A percentile compares a stretch with the other conserved stretches of the same genome.
Conservation (phyloP, 1,140 invertebrate genomes). For the Dinothrombium tinctorium region DNA sequence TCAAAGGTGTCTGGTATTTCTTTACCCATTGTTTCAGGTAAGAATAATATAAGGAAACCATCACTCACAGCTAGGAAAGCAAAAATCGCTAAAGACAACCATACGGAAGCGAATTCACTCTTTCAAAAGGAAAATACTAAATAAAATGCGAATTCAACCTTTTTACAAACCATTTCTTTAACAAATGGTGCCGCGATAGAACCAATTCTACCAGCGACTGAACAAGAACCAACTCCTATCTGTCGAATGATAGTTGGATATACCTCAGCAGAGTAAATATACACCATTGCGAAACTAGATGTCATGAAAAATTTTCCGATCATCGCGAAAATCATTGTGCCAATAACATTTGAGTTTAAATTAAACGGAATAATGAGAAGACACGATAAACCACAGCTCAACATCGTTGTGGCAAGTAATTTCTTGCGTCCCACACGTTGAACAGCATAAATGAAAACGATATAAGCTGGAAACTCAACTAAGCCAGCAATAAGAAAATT, state of each 20-base stretch:
- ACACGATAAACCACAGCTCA: constrained; percentile 19
- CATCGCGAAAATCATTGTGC: constrained; percentile 40
- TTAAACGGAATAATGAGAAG: constrained; percentile 8
- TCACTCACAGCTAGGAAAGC: too few relatives aligned
- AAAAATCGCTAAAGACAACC: too few relatives aligned
- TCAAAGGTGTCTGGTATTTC: too few relatives aligned
- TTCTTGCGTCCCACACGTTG: constrained; percentile 4
- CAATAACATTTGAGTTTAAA: not conserved
- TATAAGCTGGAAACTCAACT: constrained; percentile 51
- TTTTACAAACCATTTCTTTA: constrained; percentile 23
- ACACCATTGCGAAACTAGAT: constrained; percentile 49
- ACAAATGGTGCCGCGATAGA: constrained; percentile 24
- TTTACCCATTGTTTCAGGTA: too few relatives aligned
- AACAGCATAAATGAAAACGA: constrained; percentile 29
- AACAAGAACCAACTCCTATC: constrained; percentile 19
- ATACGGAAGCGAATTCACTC: too few relatives aligned
- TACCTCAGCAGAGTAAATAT: constrained; percentile 54
- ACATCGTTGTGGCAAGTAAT: constrained; percentile 4
- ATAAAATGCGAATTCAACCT: too few relatives aligned
- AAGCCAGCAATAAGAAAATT: constrained; percentile 48
- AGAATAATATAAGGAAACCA: too few relatives aligned
- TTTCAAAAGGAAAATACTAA: too few relatives aligned
- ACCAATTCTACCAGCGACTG: constrained; percentile 19
- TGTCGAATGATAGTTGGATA: constrained; percentile 38
- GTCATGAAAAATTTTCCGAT: constrained; percentile 56